Evolutionary conservation across 1,140 invertebrate species (phyloP).

Genomic region (Diploscapter pachys): DNA sequence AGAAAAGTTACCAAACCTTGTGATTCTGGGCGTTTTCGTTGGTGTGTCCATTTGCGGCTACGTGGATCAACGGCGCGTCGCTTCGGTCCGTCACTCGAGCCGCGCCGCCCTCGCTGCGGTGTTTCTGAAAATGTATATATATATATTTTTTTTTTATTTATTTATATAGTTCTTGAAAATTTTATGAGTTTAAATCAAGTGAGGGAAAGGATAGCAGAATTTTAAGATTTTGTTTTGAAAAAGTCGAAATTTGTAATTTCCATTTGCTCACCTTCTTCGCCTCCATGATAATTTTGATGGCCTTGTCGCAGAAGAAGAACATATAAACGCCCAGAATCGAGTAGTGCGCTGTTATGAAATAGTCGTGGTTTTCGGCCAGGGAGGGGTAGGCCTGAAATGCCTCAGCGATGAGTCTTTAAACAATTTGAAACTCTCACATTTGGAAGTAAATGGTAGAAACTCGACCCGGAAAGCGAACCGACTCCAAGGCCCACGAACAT

Average conservation of each 20-base stretch:
- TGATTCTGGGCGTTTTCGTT: too few species aligned
- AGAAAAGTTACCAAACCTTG: too few species aligned
- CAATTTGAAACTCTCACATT: slow-evolving; percentile 59
- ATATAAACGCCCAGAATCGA: slow-evolving; percentile 55
- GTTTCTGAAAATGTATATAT: neutral
- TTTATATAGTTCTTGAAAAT: neutral
- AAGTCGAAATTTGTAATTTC: neutral
- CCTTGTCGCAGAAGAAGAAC: slow-evolving; percentile 56
- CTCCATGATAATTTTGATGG: slow-evolving; percentile 56
- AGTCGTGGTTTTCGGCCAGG: slow-evolving; percentile 46
- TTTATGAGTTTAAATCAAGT: too few species aligned
- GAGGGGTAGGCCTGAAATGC: slow-evolving; percentile 23
- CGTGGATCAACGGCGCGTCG: too few species aligned
- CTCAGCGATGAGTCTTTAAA: neutral
- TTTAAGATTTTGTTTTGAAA: neutral
- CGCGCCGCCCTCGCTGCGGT: neutral
- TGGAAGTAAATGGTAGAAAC: slow-evolving; percentile 69
- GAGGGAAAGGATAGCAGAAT: too few species aligned
- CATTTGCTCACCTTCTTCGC: slow-evolving; percentile 43
- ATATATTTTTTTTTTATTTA: neutral
- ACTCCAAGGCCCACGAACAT: slow-evolving; percentile 70
- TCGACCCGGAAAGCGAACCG: slow-evolving; percentile 68
- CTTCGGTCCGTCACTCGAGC: too few species aligned
- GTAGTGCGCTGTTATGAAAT: slow-evolving; percentile 51
- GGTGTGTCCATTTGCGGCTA: too few species aligned